These are phyloP conservation scores for Drosophila neonasuta DNA, from an alignment of 2,888 invertebrate species.

Conservation along the genomic window DNA sequence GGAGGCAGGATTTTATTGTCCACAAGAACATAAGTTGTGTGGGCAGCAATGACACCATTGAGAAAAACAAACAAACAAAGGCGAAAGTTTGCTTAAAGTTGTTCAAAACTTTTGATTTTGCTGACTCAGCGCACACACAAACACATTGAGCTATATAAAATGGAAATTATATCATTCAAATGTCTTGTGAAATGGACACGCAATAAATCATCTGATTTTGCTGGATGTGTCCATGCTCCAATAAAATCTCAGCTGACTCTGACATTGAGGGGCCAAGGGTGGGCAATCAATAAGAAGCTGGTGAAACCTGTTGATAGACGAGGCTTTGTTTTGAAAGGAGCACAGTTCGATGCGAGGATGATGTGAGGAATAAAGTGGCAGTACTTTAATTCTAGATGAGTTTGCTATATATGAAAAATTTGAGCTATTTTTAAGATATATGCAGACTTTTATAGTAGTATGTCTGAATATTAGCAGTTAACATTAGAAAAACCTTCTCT, in stretches of 20 bases:
- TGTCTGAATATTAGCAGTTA: too few species aligned
- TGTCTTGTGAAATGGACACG: constrained; percentile 33
- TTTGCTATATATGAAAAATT: too few species aligned
- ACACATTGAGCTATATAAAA: constrained; percentile 8
- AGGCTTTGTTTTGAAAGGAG: background rate
- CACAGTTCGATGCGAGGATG: background rate
- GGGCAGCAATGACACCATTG: constrained; percentile 33
- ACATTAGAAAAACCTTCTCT: too few species aligned
- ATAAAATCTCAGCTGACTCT: constrained; percentile 15
- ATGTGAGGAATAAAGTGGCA: background rate
- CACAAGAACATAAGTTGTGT: constrained; percentile 13
- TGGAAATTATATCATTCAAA: constrained; percentile 44
- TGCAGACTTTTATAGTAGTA: too few species aligned
- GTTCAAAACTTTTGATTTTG: constrained; percentile 40
- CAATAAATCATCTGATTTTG: constrained; percentile 45
- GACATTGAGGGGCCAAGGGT: background rate
- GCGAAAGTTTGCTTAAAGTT: constrained; percentile 39
- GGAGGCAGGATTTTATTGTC: constrained; percentile 13
- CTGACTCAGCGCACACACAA: constrained; percentile 35
- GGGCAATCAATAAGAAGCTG: constrained; percentile 17
- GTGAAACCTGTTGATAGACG: constrained; percentile 37
- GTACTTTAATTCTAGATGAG: too few species aligned
- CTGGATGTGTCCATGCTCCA: constrained; percentile 2
- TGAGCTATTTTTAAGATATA: too few species aligned
- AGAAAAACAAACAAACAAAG: constrained; percentile 33